Conservation (phyloP, 2,797 vertebrate genomes). For the Salmo trutta region DNA sequence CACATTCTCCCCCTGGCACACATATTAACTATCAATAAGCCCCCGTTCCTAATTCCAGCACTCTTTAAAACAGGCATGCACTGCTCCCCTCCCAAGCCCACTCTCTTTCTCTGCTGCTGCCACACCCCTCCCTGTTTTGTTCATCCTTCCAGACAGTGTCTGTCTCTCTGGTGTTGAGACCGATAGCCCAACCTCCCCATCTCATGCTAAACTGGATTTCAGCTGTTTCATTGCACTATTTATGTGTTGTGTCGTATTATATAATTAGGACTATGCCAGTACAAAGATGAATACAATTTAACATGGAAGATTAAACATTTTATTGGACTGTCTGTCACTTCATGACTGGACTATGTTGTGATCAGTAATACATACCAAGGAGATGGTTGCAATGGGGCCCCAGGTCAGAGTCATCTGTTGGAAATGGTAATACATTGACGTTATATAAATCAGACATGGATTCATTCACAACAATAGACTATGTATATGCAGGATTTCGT, state of each 20-base stretch:
- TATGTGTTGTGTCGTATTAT: not conserved
- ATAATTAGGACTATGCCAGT: not conserved
- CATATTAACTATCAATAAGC: constrained; percentile 58
- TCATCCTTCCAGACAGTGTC: not conserved
- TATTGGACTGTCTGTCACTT: not conserved
- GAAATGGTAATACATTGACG: not conserved
- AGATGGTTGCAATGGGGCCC: too few relatives aligned
- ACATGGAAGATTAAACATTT: not conserved
- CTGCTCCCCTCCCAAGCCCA: not conserved
- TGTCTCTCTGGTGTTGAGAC: not conserved
- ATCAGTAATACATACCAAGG: not conserved
- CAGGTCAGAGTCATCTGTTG: too few relatives aligned
- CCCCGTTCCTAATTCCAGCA: constrained; percentile 42
- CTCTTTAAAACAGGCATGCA: constrained; percentile 5
- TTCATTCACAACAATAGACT: not conserved
- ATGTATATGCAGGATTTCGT: not conserved
- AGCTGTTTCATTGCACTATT: not conserved
- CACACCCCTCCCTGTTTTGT: not conserved
- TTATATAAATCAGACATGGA: not conserved
- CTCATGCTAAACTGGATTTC: not conserved
- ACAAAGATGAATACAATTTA: not conserved
- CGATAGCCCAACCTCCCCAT: not conserved
- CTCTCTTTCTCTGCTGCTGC: not conserved
- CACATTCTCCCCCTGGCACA: constrained; percentile 33
- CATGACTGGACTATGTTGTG: not conserved